A percentile compares a stretch with the other conserved stretches of the same genome.
phyloP scores from a whole-genome alignment of 1,140 invertebrate species.

The Mizuhopecten yessoensis region DNA sequence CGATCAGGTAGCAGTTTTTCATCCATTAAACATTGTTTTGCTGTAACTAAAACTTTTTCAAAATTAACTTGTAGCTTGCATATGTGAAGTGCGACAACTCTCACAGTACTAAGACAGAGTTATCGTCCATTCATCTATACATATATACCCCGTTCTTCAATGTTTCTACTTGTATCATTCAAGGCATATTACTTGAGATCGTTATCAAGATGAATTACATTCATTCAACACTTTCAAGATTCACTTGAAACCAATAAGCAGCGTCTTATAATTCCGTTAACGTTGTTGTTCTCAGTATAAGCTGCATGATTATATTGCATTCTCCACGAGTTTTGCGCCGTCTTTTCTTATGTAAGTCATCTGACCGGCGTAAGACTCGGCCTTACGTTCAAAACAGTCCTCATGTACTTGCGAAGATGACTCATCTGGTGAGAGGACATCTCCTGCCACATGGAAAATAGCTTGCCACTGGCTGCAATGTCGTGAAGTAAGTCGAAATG shows the following conservation, averaged over 20 bases:
- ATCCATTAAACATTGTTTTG: background rate
- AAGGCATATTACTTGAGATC: too few species aligned
- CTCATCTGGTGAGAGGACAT: slow-evolving; percentile 71
- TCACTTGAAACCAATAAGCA: too few species aligned
- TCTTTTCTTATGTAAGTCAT: background rate
- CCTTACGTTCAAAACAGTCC: slow-evolving; percentile 50
- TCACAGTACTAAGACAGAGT: background rate
- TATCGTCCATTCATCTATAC: too few species aligned
- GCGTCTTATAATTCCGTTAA: too few species aligned
- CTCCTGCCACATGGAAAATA: slow-evolving; percentile 71
- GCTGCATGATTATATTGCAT: too few species aligned
- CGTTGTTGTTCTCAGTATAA: too few species aligned
- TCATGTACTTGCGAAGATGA: slow-evolving; percentile 68
- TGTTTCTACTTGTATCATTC: too few species aligned
- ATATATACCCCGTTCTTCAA: too few species aligned
- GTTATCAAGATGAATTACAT: background rate
- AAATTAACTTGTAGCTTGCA: background rate
- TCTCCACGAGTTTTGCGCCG: too few species aligned
- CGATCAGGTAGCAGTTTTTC: slow-evolving; percentile 29
- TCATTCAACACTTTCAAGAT: too few species aligned
- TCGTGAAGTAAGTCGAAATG: slow-evolving; percentile 71
- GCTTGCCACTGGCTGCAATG: slow-evolving; percentile 68
- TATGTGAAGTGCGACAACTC: slow-evolving; percentile 3
- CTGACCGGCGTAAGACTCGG: background rate
- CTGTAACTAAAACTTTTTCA: background rate